Evolutionary conservation across 2,888 invertebrate species (phyloP), one percentile per base, ranked within the genome.

Genomic region (Beris morrisii): DNA sequence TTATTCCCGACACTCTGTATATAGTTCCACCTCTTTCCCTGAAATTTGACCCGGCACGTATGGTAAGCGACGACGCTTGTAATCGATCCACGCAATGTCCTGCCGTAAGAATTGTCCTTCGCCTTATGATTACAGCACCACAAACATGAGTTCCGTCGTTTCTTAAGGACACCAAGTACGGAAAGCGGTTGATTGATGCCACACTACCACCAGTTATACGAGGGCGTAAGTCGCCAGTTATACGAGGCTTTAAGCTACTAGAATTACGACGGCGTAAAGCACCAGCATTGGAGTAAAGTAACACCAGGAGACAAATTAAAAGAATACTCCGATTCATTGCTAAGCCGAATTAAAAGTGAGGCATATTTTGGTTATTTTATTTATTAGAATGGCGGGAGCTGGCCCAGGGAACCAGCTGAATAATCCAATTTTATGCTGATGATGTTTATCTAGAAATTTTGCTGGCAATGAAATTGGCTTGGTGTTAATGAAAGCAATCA

Each of bases 101-200:
- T 3, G 73, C 72, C 13, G 74, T 74, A 45, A 74, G 50, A 43
- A 74, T 69, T 68, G 69, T 73, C 11, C 68, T 65, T 9, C 67
- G 46, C 65, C 67, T 70, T 9, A 74, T 3, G 12, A 74, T 70
- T 15, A 65, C 66, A 59, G 69, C 72, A 6, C 71, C 70, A 38
- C 72, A 72, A 15, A n/a, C 9, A 52, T 69, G 67, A 3, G 22
- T 9, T 4, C 52, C 43, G 15, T 50, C 5, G 5, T 6, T 7
- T 6, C 13, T 6, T n/a, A 61, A 43, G 4, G 61, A 61, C 22
- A 50, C 61, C n/a, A 13, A 4, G n/a, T 61, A 61, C 1, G 58
- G 58, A 30, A 7, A 31, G 46, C 4, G 12, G 9, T 0, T 30
- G 13, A 59, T 59, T 2, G 48, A n/a, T 4, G 43, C 22, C 6